Evolutionary conservation across 2,113 vertebrate genomes (phyloP).

Genomic region (Eidolon helvum): DNA sequence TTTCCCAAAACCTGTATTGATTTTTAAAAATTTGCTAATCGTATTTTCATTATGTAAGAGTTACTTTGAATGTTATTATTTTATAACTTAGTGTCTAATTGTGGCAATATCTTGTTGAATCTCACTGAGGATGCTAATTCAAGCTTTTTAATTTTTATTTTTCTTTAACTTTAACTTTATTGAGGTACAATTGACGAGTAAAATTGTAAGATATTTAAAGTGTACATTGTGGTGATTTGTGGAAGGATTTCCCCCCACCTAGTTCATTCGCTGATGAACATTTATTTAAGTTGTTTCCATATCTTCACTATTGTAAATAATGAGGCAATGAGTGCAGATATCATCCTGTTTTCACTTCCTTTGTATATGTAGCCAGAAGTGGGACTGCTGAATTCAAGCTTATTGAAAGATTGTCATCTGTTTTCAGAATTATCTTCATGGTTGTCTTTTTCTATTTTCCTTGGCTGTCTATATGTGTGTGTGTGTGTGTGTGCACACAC

Average conservation of each 20-base stretch:
- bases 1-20: neutral
- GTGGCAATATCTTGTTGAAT: neutral
- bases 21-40: neutral
- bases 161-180: neutral
- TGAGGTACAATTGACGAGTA: neutral
- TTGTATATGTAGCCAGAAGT: neutral
- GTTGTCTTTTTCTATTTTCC: neutral
- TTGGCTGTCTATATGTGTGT: neutral
- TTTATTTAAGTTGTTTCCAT: neutral
- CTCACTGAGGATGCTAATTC: neutral
- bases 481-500: too few relatives aligned
- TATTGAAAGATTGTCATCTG: neutral
- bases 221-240: neutral
- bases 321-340: neutral
- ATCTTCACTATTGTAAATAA: neutral
- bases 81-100: neutral
- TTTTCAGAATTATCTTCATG: neutral
- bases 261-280: neutral
- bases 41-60: neutral
- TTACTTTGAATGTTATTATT: neutral
- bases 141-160: neutral
- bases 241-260: neutral
- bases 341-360: neutral
- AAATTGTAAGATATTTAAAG: neutral
- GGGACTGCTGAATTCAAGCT: neutral